Conservation (phyloP, 2,888 invertebrate species). For the Branchellion lobata region DNA sequence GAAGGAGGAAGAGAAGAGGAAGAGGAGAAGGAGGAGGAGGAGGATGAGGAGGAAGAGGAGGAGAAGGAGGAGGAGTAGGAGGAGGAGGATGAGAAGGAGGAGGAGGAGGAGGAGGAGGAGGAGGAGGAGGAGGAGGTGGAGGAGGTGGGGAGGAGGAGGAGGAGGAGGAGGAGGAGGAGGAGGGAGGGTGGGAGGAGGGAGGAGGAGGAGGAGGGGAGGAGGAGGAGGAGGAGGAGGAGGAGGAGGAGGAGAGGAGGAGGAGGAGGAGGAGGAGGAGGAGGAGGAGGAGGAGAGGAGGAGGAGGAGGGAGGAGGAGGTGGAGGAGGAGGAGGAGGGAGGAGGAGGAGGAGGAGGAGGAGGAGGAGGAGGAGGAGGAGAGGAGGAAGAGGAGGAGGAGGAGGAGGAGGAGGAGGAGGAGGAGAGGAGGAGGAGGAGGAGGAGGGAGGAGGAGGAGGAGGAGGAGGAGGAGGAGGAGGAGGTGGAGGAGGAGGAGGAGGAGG, state of each 20-base stretch:
- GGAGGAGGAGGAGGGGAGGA: background rate
- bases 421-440: constrained; percentile 15
- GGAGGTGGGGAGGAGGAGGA: too few relatives aligned
- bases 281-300: background rate
- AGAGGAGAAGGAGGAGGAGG: background rate
- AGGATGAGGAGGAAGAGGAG: too few relatives aligned
- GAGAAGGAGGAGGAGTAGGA: too few relatives aligned
- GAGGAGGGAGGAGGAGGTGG: background rate
- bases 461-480: constrained; percentile 4
- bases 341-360: constrained; percentile 8
- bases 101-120: background rate
- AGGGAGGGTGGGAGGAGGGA: too few relatives aligned
- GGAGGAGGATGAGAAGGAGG: too few relatives aligned
- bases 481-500: constrained; percentile 4
- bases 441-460: background rate
- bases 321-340: constrained; percentile 16
- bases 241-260: background rate
- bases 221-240: background rate
- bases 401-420: background rate
- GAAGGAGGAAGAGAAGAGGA: background rate
- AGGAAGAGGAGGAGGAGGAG: constrained; percentile 7
- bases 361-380: constrained; percentile 6
- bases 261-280: background rate
- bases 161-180: too few relatives aligned
- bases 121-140: background rate